phyloP scores from a whole-genome alignment of 2,797 vertebrate genomes.

The Chelon labrosus region DNA sequence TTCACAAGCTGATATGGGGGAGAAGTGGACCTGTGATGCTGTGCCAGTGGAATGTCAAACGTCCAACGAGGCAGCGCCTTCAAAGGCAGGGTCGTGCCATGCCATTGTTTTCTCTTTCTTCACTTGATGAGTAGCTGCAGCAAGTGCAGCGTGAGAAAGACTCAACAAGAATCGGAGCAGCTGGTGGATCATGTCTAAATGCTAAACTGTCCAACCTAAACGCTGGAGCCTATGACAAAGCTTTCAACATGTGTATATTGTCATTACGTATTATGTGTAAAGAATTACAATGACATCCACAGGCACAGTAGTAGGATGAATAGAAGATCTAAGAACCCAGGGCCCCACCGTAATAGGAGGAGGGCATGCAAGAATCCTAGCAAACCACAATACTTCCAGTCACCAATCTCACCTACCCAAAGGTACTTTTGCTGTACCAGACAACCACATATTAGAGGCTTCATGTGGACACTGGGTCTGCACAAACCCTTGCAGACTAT shows the following conservation, averaged over 20 bases:
- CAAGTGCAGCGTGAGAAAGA: slow-evolving; percentile 4
- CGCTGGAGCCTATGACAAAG: too few relatives aligned
- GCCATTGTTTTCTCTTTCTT: slow-evolving; percentile 42
- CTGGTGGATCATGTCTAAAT: neutral
- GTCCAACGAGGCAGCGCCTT: slow-evolving; percentile 42
- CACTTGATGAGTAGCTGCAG: slow-evolving; percentile 9
- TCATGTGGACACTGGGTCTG: neutral
- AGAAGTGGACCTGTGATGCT: slow-evolving; percentile 61
- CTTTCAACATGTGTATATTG: too few relatives aligned
- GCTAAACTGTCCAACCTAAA: too few relatives aligned
- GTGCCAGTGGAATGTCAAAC: slow-evolving; percentile 73
- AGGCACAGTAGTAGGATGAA: neutral
- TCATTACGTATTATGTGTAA: too few relatives aligned
- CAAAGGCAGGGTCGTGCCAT: slow-evolving; percentile 42
- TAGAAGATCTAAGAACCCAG: neutral
- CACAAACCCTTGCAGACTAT: neutral
- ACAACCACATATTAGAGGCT: neutral
- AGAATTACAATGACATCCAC: too few relatives aligned
- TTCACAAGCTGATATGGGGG: slow-evolving; percentile 57
- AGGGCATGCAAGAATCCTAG: neutral
- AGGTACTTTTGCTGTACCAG: neutral
- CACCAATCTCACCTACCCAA: too few relatives aligned
- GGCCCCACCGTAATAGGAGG: neutral
- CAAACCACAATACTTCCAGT: neutral
- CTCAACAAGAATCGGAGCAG: slow-evolving; percentile 25